A percentile compares a stretch with the other conserved stretches of the same genome.
Evolutionary conservation across 2,113 vertebrate genomes (phyloP).

Genomic region (Microtus pennsylvanicus): DNA sequence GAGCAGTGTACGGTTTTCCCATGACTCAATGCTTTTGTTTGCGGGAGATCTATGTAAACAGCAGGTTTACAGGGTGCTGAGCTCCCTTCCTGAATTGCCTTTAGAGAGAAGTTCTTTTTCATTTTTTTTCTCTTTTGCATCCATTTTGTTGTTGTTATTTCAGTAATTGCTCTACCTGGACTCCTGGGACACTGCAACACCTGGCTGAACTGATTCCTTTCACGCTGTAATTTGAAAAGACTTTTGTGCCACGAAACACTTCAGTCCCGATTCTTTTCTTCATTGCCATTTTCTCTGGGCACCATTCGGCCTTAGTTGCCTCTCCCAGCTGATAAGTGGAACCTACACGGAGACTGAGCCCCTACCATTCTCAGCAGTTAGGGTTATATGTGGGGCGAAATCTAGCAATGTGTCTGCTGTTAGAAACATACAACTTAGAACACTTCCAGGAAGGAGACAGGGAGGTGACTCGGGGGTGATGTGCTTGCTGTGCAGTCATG

Average conservation of each 20-base stretch:
- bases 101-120: constrained; percentile 31
- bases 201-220: constrained; percentile 67
- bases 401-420: constrained; percentile 57
- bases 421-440: constrained; percentile 49
- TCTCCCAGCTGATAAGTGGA: constrained; percentile 42
- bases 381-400: constrained; percentile 57
- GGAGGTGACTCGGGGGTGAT: too few species aligned
- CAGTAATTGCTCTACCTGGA: constrained; percentile 57
- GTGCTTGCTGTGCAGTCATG: not conserved
- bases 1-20: not conserved
- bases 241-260: constrained; percentile 35
- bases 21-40: constrained; percentile 55
- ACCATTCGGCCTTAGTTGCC: constrained; percentile 45
- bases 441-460: not conserved
- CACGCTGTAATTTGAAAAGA: constrained; percentile 70
- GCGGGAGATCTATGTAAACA: constrained; percentile 53
- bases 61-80: constrained; percentile 66
- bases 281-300: constrained; percentile 51
- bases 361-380: constrained; percentile 66
- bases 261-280: constrained; percentile 30
- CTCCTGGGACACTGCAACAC: constrained; percentile 49
- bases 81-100: constrained; percentile 53
- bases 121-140: constrained; percentile 54
- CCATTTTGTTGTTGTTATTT: constrained; percentile 59
- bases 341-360: constrained; percentile 46